Conservation (phyloP, 2,888 invertebrate genomes). For the Erynnis tages region DNA sequence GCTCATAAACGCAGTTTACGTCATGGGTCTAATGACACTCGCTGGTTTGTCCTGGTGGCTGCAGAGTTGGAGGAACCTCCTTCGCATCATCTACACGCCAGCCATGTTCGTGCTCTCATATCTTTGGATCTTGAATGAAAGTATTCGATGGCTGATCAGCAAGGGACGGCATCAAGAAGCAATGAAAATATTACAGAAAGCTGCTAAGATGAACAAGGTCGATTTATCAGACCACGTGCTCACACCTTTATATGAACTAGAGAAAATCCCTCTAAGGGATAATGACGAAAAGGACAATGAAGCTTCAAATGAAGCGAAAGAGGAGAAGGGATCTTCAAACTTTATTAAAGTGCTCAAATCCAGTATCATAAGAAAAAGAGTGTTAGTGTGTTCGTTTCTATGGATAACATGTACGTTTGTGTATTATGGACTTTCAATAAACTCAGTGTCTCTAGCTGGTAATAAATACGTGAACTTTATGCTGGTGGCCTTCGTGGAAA, state of each 20-base stretch:
- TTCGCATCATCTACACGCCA: conserved; percentile 86
- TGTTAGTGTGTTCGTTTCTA: conserved; percentile 85
- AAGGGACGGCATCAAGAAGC: conserved; percentile 85
- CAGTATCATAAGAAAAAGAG: conserved; percentile 76
- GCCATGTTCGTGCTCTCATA: conserved; percentile 85
- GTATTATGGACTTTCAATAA: conserved; percentile 90
- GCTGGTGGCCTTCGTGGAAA: conserved; percentile 83
- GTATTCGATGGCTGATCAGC: conserved; percentile 88
- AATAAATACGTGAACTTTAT: conserved; percentile 91
- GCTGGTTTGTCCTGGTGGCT: conserved; percentile 85
- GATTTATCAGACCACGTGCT: conserved; percentile 67
- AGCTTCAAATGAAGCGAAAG: conserved; percentile 21
- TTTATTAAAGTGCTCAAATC: conserved; percentile 76
- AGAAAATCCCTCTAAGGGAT: conserved; percentile 38
- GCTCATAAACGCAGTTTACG: conserved; percentile 86
- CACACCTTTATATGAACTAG: conserved; percentile 54
- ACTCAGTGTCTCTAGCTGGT: conserved; percentile 87
- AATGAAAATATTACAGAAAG: conserved; percentile 81
- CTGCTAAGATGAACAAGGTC: conserved; percentile 84
- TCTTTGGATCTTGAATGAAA: conserved; percentile 87
- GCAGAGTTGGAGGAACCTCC: conserved; percentile 85
- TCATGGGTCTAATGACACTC: conserved; percentile 85
- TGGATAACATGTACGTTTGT: conserved; percentile 91
- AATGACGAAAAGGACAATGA: conserved; percentile 35
- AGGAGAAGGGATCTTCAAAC: conserved; percentile 43